phyloP scores from a whole-genome alignment of 2,113 vertebrate species.

The Hoplias malabaricus region DNA sequence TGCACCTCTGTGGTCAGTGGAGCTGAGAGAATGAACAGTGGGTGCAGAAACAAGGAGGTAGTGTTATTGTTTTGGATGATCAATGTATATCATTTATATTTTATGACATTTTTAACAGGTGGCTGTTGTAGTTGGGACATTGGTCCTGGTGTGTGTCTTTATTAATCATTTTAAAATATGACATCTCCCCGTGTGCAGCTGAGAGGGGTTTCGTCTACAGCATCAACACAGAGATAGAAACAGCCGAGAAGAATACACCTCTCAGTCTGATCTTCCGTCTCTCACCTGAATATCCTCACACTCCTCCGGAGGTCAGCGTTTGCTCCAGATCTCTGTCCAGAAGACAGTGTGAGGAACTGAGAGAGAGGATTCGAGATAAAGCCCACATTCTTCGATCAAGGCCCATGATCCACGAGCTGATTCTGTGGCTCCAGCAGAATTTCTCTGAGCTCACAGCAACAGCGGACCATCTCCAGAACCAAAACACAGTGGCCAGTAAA shows the following conservation, averaged over 20 bases:
- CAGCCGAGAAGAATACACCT: conserved; percentile 52
- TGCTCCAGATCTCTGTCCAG: conserved; percentile 76
- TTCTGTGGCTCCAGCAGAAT: conserved; percentile 81
- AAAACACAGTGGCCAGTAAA: not conserved
- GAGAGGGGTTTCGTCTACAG: conserved; percentile 72
- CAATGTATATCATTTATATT: no score
- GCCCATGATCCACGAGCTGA: conserved; percentile 80
- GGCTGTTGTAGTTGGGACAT: no score
- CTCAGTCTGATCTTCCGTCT: conserved; percentile 79
- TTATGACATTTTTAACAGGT: no score
- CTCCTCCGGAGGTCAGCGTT: conserved; percentile 76
- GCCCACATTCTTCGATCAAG: conserved; percentile 70
- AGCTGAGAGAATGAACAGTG: no score
- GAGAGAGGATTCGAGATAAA: conserved; percentile 71
- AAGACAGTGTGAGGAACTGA: conserved; percentile 71
- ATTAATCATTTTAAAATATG: no score
- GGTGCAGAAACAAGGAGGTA: no score
- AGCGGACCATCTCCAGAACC: not conserved
- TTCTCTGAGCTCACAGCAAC: conserved; percentile 55
- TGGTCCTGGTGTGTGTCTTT: no score
- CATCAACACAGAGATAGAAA: conserved; percentile 73
- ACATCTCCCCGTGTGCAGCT: conserved; percentile 62
- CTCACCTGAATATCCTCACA: conserved; percentile 74
- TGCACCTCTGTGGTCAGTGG: no score
- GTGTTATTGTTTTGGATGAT: no score